Conservation (phyloP, 2,113 vertebrate genomes). For the Crotalus horridus region DNA sequence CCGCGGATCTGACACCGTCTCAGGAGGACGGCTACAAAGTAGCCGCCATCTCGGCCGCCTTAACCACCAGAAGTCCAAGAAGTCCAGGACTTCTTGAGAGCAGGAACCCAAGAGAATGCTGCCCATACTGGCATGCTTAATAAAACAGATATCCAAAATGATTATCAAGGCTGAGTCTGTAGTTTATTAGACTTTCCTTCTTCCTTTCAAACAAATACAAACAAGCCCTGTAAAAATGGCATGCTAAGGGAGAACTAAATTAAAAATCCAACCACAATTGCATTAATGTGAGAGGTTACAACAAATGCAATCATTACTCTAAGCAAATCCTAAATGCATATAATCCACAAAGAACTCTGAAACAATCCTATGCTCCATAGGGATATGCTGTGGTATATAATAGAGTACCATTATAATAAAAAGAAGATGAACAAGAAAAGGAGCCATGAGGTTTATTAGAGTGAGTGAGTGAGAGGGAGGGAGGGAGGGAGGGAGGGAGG, state of each 20-base stretch:
- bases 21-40: too few relatives aligned
- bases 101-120: slow-evolving; percentile 38
- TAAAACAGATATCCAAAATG: slow-evolving; percentile 66
- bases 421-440: slow-evolving; percentile 35
- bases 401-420: slow-evolving; percentile 67
- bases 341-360: slow-evolving; percentile 67
- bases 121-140: slow-evolving; percentile 38
- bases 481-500: fast-evolving
- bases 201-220: slow-evolving; percentile 60
- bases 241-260: slow-evolving; percentile 61
- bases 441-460: slow-evolving; percentile 59
- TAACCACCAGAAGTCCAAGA: too few relatives aligned
- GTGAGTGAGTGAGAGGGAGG: slow-evolving; percentile 31
- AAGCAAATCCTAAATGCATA: slow-evolving; percentile 60
- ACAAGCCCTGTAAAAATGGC: slow-evolving; percentile 61
- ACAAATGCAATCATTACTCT: slow-evolving; percentile 58
- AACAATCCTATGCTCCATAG: slow-evolving; percentile 65
- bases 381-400: slow-evolving; percentile 66
- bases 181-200: slow-evolving; percentile 64
- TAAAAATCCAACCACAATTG: slow-evolving; percentile 65
- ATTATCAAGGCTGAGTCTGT: slow-evolving; percentile 59
- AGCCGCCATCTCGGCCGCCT: too few relatives aligned
- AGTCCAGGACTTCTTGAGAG: slow-evolving; percentile 38
- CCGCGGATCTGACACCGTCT: too few relatives aligned
- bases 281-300: slow-evolving; percentile 59